Conservation (phyloP, 30 jellyfish, hydroid and myxozoan genomes). For the Clytia hemisphaerica region DNA sequence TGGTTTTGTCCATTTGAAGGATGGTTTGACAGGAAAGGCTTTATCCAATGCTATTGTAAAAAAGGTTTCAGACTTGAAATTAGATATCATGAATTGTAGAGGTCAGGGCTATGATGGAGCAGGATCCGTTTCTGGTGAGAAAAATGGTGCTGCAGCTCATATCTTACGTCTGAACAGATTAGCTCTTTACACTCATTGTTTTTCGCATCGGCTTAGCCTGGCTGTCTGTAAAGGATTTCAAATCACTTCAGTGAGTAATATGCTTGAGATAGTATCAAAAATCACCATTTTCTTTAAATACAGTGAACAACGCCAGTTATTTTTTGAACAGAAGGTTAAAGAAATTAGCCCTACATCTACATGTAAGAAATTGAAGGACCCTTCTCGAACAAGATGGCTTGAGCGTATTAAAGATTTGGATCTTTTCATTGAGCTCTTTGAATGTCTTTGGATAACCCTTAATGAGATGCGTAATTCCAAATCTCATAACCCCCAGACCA, state of each 20-base stretch:
- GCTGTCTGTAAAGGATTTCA: slow-evolving; percentile 35
- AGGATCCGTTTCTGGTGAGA: slow-evolving; percentile 55
- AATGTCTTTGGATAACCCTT: no score
- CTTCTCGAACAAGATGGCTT: slow-evolving; percentile 64
- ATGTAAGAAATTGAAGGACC: slow-evolving; percentile 22
- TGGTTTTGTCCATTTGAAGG: slow-evolving; percentile 36
- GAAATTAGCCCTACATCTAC: background rate
- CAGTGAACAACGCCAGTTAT: slow-evolving; percentile 2
- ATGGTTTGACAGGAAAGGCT: slow-evolving; percentile 56
- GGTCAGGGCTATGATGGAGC: slow-evolving; percentile 83
- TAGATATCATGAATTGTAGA: slow-evolving; percentile 35
- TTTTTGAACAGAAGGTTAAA: background rate
- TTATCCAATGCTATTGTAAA: slow-evolving; percentile 13
- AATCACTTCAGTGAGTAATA: slow-evolving; percentile 32
- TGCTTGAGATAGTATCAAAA: slow-evolving; percentile 38
- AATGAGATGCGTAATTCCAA: background rate
- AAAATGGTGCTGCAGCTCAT: slow-evolving; percentile 33
- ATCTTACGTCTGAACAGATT: slow-evolving; percentile 4
- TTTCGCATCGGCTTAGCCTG: slow-evolving; percentile 46
- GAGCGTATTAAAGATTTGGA: slow-evolving; percentile 46
- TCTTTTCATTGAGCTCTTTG: slow-evolving; percentile 25
- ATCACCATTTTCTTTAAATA: background rate
- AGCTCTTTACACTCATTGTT: slow-evolving; percentile 52
- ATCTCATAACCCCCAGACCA: slow-evolving; percentile 7
- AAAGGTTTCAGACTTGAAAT: slow-evolving; percentile 12